Percentiles rank a stretch among this genome's conserved stretches.
phyloP scores from a whole-genome alignment of 2,888 invertebrate species.

The Petrolisthes cinctipes region DNA sequence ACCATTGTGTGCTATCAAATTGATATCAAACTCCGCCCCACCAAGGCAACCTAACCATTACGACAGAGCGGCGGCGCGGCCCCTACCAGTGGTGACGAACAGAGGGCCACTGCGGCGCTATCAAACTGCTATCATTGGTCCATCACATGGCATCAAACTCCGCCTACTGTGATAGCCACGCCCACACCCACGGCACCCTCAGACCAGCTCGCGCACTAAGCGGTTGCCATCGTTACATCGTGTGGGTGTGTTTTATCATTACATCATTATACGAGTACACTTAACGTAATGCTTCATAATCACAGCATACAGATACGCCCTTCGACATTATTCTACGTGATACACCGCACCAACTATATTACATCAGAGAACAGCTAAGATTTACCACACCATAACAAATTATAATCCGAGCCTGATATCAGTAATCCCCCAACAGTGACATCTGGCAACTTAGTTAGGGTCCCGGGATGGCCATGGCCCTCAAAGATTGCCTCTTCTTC shows the following conservation, averaged over 20 bases:
- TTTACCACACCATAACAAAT: not conserved
- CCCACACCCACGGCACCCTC: constrained; percentile 27
- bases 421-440: constrained; percentile 6
- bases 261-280: not conserved
- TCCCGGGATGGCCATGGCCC: constrained; percentile 29
- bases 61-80: constrained; percentile 28
- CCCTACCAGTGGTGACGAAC: constrained; percentile 44
- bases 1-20: constrained; percentile 57
- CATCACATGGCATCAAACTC: constrained; percentile 56
- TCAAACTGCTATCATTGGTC: constrained; percentile 60
- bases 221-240: constrained; percentile 38
- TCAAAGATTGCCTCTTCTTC: constrained; percentile 11
- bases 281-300: too few relatives aligned
- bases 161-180: constrained; percentile 55
- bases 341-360: not conserved
- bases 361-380: not conserved
- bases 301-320: too few relatives aligned
- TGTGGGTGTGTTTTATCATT: not conserved
- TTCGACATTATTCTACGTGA: not conserved
- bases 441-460: constrained; percentile 39
- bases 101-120: constrained; percentile 44
- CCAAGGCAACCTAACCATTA: constrained; percentile 41
- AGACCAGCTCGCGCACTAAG: constrained; percentile 35
- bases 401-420: not conserved
- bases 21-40: constrained; percentile 62